Percentiles rank a stretch among this genome's conserved stretches.
Evolutionary conservation across 2,797 vertebrate genomes (phyloP).

Genomic region (Taeniopygia guttata): DNA sequence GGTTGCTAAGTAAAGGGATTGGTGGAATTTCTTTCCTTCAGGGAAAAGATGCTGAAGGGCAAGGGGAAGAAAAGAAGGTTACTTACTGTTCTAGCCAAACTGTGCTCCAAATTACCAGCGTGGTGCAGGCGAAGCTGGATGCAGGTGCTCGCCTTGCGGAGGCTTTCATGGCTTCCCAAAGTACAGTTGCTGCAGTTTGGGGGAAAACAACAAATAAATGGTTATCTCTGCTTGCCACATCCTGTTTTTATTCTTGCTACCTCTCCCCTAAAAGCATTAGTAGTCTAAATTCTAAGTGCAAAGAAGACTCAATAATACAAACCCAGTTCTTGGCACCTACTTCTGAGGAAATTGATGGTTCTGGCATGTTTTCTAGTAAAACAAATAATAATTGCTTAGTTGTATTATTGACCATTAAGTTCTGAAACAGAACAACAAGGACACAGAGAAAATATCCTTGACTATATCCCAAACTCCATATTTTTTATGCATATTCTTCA

Average conservation of each 20-base stretch:
- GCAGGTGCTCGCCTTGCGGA: conserved; percentile 54
- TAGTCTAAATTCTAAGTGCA: background rate
- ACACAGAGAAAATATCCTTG: background rate
- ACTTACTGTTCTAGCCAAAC: conserved; percentile 64
- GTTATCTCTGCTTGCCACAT: background rate
- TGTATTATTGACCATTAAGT: background rate
- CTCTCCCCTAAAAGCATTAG: background rate
- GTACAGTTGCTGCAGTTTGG: background rate
- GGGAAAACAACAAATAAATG: background rate
- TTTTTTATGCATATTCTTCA: background rate
- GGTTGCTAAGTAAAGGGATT: background rate
- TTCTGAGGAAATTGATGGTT: background rate
- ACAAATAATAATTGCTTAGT: background rate
- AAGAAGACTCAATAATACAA: background rate
- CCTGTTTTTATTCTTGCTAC: background rate
- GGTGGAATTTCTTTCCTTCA: background rate
- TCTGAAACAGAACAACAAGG: background rate
- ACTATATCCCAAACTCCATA: background rate
- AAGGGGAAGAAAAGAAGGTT: background rate
- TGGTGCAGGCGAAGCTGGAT: conserved; percentile 61
- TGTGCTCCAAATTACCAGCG: background rate
- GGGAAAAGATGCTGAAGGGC: background rate
- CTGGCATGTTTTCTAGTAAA: background rate
- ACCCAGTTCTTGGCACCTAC: background rate
- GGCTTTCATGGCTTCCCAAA: conserved; percentile 66